phyloP scores from a whole-genome alignment of 2,888 invertebrate species.

The Trachelus iudaicus region DNA sequence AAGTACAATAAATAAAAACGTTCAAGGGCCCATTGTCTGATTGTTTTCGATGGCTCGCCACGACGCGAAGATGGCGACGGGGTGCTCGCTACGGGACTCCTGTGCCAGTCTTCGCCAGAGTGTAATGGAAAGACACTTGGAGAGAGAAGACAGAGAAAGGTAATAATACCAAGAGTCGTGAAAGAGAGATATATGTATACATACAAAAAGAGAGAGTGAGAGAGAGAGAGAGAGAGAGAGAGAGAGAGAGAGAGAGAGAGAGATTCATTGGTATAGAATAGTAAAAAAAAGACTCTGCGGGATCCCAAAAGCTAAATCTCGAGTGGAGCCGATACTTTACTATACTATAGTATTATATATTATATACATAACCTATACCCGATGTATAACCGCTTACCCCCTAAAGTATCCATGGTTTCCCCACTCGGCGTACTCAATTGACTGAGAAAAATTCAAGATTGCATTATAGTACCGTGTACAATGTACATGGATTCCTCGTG shows the following conservation, averaged over 20 bases:
- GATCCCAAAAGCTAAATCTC: slow-evolving; percentile 24
- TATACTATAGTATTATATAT: too few relatives aligned
- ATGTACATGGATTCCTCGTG: too few relatives aligned
- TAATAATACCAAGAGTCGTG: slow-evolving; percentile 1
- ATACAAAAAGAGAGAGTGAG: too few relatives aligned
- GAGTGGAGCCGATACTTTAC: slow-evolving; percentile 32
- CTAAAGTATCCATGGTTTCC: slow-evolving; percentile 2
- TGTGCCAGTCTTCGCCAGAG: not conserved
- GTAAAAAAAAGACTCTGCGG: slow-evolving; percentile 34
- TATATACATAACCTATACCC: too few relatives aligned
- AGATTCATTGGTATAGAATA: slow-evolving; percentile 30
- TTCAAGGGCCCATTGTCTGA: slow-evolving; percentile 51
- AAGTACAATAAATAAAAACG: slow-evolving; percentile 45
- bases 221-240: too few relatives aligned
- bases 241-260: slow-evolving; percentile 16
- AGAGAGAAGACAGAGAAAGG: slow-evolving; percentile 11
- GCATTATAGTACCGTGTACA: not conserved
- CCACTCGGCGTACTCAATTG: slow-evolving; percentile 3
- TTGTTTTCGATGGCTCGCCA: slow-evolving; percentile 51
- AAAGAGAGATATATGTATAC: slow-evolving; percentile 6
- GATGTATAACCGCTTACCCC: too few relatives aligned
- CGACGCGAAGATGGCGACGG: slow-evolving; percentile 45
- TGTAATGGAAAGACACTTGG: slow-evolving; percentile 20
- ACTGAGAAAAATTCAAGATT: slow-evolving; percentile 5
- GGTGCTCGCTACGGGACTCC: slow-evolving; percentile 47